These are phyloP conservation scores for Neodontobutis hainanensis DNA, from an alignment of 2,113 vertebrate genomes.

Conservation along the genomic window DNA sequence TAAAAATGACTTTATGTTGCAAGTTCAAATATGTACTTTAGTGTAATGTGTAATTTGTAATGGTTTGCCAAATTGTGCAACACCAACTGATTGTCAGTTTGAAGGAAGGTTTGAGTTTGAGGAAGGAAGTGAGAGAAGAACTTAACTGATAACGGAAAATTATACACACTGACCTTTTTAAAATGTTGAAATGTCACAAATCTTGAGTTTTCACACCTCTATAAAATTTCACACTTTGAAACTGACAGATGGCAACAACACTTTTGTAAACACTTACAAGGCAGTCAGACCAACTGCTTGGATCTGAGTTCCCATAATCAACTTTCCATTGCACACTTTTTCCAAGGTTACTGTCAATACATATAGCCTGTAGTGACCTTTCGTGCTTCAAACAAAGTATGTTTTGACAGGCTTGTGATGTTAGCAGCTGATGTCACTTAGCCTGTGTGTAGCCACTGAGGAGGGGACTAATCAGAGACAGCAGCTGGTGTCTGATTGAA, in stretches of 20 bases:
- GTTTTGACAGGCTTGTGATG: not conserved
- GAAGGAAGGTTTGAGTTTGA: too few relatives aligned
- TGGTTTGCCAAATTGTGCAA: constrained; percentile 18
- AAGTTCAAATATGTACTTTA: not conserved
- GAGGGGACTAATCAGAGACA: constrained; percentile 53
- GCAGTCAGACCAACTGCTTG: not conserved
- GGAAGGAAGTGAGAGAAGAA: constrained; percentile 56
- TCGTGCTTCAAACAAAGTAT: not conserved
- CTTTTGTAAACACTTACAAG: not conserved
- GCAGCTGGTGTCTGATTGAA: constrained; percentile 60
- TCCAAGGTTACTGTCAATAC: not conserved
- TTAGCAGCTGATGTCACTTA: constrained; percentile 51
- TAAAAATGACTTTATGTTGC: too few relatives aligned
- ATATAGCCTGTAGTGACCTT: not conserved
- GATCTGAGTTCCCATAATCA: not conserved
- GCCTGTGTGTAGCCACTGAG: constrained; percentile 12
- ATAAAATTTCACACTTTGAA: constrained; percentile 1
- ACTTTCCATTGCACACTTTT: not conserved
- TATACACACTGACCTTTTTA: not conserved
- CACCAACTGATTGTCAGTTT: constrained; percentile 10
- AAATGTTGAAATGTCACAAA: not conserved
- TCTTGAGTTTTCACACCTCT: constrained; percentile 20
- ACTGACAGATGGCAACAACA: not conserved
- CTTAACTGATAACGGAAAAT: constrained; percentile 5
- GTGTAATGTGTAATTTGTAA: not conserved